These are phyloP conservation scores for Ondatra zibethicus DNA, from an alignment of 2,113 vertebrate genomes.

Conservation along the genomic window DNA sequence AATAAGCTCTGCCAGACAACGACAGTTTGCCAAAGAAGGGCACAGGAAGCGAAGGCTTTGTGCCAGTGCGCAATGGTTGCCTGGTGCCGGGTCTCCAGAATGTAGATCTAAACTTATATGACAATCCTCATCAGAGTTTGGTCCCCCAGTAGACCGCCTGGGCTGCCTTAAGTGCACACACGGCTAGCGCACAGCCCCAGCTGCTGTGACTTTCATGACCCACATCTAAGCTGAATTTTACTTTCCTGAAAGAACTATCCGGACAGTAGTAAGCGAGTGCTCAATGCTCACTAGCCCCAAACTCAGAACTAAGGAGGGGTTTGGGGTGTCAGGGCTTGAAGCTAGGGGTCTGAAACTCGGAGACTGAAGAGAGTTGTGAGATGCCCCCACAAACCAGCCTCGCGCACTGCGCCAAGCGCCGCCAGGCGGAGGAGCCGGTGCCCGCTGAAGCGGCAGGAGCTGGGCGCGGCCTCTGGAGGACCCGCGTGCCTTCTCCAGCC, in stretches of 20 bases:
- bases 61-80: neutral
- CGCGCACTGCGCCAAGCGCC: neutral
- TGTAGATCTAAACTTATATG: neutral
- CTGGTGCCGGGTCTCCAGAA: neutral
- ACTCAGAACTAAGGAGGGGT: neutral
- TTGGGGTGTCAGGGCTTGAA: neutral
- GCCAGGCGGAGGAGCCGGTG: neutral
- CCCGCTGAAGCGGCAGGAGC: neutral
- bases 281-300: neutral
- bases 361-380: neutral
- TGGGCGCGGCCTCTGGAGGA: neutral
- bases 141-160: neutral
- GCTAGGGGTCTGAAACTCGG: neutral
- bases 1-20: constrained; percentile 47
- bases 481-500: neutral
- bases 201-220: neutral
- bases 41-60: neutral
- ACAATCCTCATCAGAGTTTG: neutral
- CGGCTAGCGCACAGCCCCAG: no score
- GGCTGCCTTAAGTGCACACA: no score
- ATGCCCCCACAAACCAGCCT: neutral
- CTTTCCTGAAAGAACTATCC: neutral
- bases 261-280: neutral
- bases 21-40: neutral
- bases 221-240: constrained; percentile 41